Percentiles rank a stretch among this genome's conserved stretches.
phyloP scores from a whole-genome alignment of 1,140 invertebrate genomes.

The Diabrotica virgifera region DNA sequence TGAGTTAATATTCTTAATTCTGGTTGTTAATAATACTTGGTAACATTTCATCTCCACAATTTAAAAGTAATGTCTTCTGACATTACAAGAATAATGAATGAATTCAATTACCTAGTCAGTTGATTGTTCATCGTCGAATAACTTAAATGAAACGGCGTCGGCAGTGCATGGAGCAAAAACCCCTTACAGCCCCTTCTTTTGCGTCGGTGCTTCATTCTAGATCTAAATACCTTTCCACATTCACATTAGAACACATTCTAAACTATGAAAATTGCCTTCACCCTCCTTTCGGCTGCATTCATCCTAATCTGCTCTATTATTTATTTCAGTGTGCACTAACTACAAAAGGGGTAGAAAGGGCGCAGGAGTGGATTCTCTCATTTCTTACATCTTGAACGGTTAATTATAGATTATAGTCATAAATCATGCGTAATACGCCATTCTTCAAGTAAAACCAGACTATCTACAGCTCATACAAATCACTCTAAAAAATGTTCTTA shows the following conservation, averaged over 20 bases:
- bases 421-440: not conserved
- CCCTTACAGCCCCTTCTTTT: no score
- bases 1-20: no score
- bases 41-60: no score
- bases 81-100: no score
- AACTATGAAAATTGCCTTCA: conserved; percentile 24
- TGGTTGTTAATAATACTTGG: no score
- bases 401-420: not conserved
- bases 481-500: not conserved
- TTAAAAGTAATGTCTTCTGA: no score
- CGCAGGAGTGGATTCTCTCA: conserved; percentile 1
- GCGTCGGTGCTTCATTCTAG: no score
- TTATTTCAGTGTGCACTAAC: conserved; percentile 22
- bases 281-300: conserved; percentile 28
- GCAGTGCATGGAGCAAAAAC: no score
- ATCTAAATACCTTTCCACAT: no score
- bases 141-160: no score
- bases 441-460: not conserved
- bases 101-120: no score
- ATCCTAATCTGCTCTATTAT: conserved; percentile 29
- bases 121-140: no score
- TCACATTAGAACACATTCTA: conserved; percentile 13
- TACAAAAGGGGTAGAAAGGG: conserved; percentile 16
- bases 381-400: not conserved
- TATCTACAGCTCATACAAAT: not conserved